Conservation (phyloP, 2,888 invertebrate genomes). For the Poecilobothrus nobilitatus region DNA sequence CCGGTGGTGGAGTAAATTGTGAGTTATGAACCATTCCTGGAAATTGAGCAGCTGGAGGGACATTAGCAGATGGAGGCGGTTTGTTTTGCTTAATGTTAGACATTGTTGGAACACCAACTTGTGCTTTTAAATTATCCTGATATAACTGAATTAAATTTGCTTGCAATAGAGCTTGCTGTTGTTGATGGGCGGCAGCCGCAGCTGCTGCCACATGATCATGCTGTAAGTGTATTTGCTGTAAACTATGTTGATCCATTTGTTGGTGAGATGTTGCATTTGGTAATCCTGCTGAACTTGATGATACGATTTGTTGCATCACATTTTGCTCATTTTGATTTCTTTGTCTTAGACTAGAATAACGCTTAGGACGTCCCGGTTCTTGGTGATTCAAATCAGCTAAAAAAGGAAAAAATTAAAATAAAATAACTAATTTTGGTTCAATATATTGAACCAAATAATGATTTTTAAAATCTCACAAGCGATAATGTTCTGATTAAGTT, state of each 20-base stretch:
- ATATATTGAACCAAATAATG: too few species aligned
- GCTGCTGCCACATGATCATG: conserved; percentile 28
- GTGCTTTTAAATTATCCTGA: conserved; percentile 35
- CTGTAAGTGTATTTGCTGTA: conserved; percentile 30
- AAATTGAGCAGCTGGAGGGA: conserved; percentile 19
- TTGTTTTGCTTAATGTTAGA: conserved; percentile 25
- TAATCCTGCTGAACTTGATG: background rate
- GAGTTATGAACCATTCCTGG: conserved; percentile 21
- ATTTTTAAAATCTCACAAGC: background rate
- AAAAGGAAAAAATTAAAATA: conserved; percentile 18
- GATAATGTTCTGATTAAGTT: background rate
- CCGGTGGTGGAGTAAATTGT: conserved; percentile 23
- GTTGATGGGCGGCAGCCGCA: conserved; percentile 23
- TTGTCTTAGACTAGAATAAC: conserved; percentile 60
- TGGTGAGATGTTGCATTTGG: background rate
- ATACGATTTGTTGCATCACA: conserved; percentile 27
- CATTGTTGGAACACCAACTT: conserved; percentile 26
- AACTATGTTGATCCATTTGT: conserved; percentile 19
- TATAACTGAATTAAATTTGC: conserved; percentile 33
- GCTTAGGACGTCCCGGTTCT: conserved; percentile 49
- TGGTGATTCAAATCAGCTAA: conserved; percentile 29
- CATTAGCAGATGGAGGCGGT: conserved; percentile 27
- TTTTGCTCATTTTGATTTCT: conserved; percentile 40
- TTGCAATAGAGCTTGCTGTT: conserved; percentile 30
- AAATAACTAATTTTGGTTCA: background rate